These are phyloP conservation scores for Nudaria mundana DNA, from an alignment of 2,888 invertebrate species.

Conservation along the genomic window DNA sequence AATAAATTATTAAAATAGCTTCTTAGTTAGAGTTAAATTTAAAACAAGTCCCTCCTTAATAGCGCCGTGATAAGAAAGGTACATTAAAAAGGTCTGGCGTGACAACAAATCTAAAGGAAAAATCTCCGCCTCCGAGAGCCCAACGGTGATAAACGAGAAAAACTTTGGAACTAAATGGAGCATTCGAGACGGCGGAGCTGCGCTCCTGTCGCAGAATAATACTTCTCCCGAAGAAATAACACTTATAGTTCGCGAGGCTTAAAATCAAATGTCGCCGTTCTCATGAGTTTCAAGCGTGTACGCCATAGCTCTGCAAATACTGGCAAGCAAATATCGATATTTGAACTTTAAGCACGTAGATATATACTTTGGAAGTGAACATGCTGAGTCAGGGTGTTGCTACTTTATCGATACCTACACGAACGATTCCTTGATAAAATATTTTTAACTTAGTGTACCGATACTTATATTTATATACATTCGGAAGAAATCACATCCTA, in stretches of 20 bases:
- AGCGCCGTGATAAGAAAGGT: slow-evolving; percentile 76
- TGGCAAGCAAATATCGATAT: slow-evolving; percentile 55
- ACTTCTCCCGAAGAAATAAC: slow-evolving; percentile 79
- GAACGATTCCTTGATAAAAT: not conserved
- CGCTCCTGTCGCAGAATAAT: slow-evolving; percentile 79
- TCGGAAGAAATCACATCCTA: slow-evolving; percentile 8
- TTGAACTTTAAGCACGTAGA: slow-evolving; percentile 38
- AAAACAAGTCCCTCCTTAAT: slow-evolving; percentile 69
- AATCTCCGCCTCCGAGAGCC: slow-evolving; percentile 80
- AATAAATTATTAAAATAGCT: slow-evolving; percentile 21
- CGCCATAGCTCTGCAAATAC: slow-evolving; percentile 60
- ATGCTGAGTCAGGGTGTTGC: no score
- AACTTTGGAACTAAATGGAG: slow-evolving; percentile 82
- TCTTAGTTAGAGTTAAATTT: slow-evolving; percentile 33
- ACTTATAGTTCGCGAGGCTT: slow-evolving; percentile 80
- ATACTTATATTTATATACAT: no score
- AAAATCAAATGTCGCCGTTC: slow-evolving; percentile 79
- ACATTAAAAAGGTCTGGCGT: slow-evolving; percentile 82
- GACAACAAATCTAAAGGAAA: slow-evolving; percentile 82
- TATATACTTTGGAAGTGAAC: slow-evolving; percentile 7
- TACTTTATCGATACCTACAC: not conserved
- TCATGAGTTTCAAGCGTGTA: slow-evolving; percentile 60
- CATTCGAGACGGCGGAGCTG: slow-evolving; percentile 78
- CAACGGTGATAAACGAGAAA: slow-evolving; percentile 82
- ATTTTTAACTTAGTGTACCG: no score